A percentile compares a stretch with the other conserved stretches of the same genome.
Evolutionary conservation across 2,113 vertebrate species (phyloP).

Genomic region (Spilogale gracilis): DNA sequence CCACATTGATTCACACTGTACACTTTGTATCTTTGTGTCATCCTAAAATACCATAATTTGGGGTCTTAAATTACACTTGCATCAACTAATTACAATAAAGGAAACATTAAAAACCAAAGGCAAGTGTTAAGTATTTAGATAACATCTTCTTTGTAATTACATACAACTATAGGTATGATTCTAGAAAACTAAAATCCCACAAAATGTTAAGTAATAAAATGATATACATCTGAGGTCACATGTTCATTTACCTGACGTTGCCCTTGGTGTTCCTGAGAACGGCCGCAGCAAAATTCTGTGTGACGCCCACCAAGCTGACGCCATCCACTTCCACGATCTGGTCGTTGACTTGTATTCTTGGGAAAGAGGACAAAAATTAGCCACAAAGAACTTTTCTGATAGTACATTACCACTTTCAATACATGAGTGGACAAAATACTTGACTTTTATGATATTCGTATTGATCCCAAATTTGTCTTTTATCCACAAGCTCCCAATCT

Average conservation of each 20-base stretch:
- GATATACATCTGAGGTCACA: background rate
- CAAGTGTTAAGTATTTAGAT: background rate
- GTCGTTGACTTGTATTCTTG: slow-evolving; percentile 98
- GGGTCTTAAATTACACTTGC: background rate
- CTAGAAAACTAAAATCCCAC: slow-evolving; percentile 11
- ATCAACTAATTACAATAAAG: background rate
- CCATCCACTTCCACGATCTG: slow-evolving; percentile 99
- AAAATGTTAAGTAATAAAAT: background rate
- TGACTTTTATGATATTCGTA: background rate
- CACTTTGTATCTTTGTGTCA: background rate
- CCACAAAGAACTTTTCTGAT: slow-evolving; percentile 31
- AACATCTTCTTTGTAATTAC: slow-evolving; percentile 21
- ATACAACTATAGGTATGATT: background rate
- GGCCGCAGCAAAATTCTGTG: slow-evolving; percentile 98
- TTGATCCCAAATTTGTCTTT: slow-evolving; percentile 30
- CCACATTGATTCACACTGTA: background rate
- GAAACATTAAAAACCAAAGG: background rate
- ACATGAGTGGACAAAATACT: background rate
- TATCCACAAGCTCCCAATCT: background rate
- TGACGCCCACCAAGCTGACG: slow-evolving; percentile 98
- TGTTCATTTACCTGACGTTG: slow-evolving; percentile 93
- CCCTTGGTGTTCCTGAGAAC: slow-evolving; percentile 98
- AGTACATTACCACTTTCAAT: background rate
- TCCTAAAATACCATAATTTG: background rate
- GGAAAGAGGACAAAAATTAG: slow-evolving; percentile 38